Evolutionary conservation across 2,113 vertebrate genomes (phyloP).

Genomic region (Nasalis larvatus): DNA sequence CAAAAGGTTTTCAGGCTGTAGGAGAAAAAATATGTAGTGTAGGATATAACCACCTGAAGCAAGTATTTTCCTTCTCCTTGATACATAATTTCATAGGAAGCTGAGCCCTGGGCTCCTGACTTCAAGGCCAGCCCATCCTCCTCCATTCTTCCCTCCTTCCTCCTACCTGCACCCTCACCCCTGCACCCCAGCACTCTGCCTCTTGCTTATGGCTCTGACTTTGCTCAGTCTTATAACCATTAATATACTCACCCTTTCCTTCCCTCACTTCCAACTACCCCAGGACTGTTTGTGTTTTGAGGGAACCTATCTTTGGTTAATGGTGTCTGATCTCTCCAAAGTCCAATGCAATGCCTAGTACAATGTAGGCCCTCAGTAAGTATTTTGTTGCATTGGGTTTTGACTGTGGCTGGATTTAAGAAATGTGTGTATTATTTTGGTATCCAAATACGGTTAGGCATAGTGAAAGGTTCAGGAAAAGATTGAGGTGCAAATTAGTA

Average conservation of each 20-base stretch:
- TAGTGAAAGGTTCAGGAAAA: background rate
- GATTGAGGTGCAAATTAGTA: background rate
- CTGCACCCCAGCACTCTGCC: background rate
- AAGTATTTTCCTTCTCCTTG: background rate
- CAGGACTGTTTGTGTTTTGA: background rate
- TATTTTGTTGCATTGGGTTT: background rate
- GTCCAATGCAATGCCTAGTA: background rate
- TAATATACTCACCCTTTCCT: background rate
- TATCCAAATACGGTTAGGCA: background rate
- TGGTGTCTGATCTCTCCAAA: background rate
- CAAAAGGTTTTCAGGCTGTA: constrained; percentile 95
- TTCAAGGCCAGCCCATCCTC: background rate
- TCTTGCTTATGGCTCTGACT: background rate
- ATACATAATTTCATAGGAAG: background rate
- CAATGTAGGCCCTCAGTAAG: background rate
- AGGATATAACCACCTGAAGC: background rate
- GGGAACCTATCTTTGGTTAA: background rate
- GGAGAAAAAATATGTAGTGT: background rate
- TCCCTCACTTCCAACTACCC: background rate
- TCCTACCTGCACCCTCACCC: background rate
- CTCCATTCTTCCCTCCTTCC: background rate
- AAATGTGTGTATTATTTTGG: background rate
- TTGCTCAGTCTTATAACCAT: background rate
- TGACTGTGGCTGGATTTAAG: background rate
- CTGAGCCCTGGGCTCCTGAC: background rate